Base-by-base conservation (phyloP, 1,140 invertebrate species). In the Drosophila teissieri region DNA sequence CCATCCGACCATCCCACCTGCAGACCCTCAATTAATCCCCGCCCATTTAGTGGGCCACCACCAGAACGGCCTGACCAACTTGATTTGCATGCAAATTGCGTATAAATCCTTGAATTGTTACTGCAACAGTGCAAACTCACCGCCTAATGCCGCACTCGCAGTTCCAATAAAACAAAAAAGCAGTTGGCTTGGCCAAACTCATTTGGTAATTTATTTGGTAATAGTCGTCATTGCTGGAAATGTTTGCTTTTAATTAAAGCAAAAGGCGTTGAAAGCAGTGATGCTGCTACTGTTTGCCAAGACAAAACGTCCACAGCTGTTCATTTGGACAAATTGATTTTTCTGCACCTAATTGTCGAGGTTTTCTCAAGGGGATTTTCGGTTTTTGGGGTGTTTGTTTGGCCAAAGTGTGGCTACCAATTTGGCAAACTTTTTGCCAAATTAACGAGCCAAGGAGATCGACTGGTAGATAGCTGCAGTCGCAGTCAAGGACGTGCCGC, bases 51-150 rank as follows among this genome's bases (percentile, higher is more conserved):
- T 10, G 24, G 24, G 54, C 48, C 54, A 42, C 48, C 54, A 42
- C 52, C 19, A 17, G 62, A 37, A 31, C 12, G 14, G n/a, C 22
- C 46, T 31, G 15, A 56, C 63, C 70, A 58, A 51, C 78, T 70
- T 48, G 72, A 80, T 80, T 80, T 68, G 64, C 64, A 68, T 68
- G 64, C 64, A 68, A 68, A 68, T 68, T 67, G 61, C 64, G 64
- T 53, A 67, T 68, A 68, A 68, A 67, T 77, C 73, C 78, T 80
- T 80, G 78, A 77, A 57, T 81, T 62, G 72, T 61, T 72, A 37
- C 40, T 67, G 64, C 64, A 67, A 68, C 62, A 27, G 19, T 6
- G 19, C n/a, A 44, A 53, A 22, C 22, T 15, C 15, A 42, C 12
- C n/a, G 14, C n/a, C 19, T 8, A 45, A 12, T 34, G 24, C 39